Base-by-base conservation (phyloP, 1,140 invertebrate species). In the Drosophila setifemur region DNA sequence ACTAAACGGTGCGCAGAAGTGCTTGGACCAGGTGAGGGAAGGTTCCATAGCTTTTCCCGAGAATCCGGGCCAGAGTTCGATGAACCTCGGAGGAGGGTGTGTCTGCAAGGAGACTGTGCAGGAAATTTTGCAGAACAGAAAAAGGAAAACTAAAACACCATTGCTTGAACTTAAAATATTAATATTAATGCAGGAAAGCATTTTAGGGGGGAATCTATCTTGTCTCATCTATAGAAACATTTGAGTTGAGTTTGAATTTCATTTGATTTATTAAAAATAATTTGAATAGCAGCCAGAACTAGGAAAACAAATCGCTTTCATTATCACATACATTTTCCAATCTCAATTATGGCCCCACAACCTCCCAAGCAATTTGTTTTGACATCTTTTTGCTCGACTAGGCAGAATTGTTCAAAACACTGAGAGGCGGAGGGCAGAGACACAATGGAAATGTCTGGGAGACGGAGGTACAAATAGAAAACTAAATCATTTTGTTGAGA, bases 1-100 rank as follows among this genome's bases (percentile, higher is more conserved):
- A 69, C 55, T 72, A 55, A 71, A 64, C 64, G 74, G 78, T 73
- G 73, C 69, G 42, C 58, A 25, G n/a, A 76, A 60, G 60, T 79
- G 75, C n/a, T 45, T 53, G 31, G 8, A 14, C 44, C 52, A 40
- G 31, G 52, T 60, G 35, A 69, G 43, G 64, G 66, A 69, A 58
- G 66, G 64, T 39, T 42, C 9, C 1, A 2, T 1, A 4, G 53
- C 5, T 42, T 61, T 25, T 26, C 53, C 37, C 1, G 18, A n/a
- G 35, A 14, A 60, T 23, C 23, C 49, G 44, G 57, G 37, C 21
- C 53, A 44, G 5, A 40, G 60, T 29, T 63, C 60, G 18, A 7
- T 40, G 43, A 64, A 64, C 60, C 11, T 2, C 14, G 12, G 3
- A n/a, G 8, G 0, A n/a, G 52, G 14, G 25, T 4, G 35, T 16